Conservation (phyloP, 2,113 vertebrate genomes). For the Isurus oxyrinchus region DNA sequence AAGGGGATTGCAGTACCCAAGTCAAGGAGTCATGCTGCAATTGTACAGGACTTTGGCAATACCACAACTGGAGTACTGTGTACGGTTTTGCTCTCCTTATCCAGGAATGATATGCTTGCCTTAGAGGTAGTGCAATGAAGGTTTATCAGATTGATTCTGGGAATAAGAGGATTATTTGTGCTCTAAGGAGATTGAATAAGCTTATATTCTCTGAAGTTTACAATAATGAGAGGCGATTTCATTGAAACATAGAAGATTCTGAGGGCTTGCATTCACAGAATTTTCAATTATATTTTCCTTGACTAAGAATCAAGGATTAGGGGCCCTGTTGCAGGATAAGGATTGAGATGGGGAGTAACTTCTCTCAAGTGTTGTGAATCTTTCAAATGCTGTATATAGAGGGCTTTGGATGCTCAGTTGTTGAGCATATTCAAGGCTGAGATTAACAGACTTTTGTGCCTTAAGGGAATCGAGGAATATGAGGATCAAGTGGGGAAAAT, state of each 20-base stretch:
- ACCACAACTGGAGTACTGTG: too few relatives aligned
- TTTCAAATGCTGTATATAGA: background rate
- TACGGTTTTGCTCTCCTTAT: too few relatives aligned
- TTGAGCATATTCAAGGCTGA: background rate
- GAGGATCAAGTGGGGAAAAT: background rate
- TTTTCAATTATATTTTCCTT: background rate
- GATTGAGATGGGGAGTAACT: too few relatives aligned
- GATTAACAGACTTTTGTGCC: background rate
- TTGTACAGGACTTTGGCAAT: background rate
- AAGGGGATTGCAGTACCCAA: background rate
- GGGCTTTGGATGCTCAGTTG: background rate
- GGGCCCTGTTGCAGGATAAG: background rate
- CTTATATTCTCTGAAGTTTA: too few relatives aligned
- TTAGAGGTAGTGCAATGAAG: too few relatives aligned
- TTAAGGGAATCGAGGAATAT: background rate
- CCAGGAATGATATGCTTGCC: too few relatives aligned
- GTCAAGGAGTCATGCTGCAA: background rate
- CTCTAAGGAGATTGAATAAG: too few relatives aligned
- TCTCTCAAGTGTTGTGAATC: background rate
- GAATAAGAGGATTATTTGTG: too few relatives aligned
- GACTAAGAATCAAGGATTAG: background rate
- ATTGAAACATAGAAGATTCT: background rate
- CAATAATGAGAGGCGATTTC: too few relatives aligned
- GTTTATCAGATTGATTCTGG: too few relatives aligned
- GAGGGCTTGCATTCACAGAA: background rate